Base-by-base conservation (phyloP, 2,113 vertebrate genomes). In the Varanus komodoensis region DNA sequence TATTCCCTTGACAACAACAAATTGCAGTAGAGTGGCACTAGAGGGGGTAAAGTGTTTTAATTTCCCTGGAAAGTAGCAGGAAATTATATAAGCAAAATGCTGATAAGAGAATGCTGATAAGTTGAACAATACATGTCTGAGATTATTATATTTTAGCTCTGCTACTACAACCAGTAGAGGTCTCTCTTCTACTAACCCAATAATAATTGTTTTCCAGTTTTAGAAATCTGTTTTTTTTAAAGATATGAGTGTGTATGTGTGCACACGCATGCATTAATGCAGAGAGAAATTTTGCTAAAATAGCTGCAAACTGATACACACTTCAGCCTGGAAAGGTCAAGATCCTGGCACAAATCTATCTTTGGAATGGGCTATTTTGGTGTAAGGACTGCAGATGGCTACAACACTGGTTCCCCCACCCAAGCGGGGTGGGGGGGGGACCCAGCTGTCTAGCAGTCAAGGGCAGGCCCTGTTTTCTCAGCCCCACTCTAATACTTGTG, bases 111-210 rank as follows among this genome's bases (percentile, higher is more conserved):
- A 64, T 67, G 0, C 15, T 77, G 0, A 32, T 34, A 69, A 29
- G 0, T 1, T 73, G 68, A 2, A 0, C 73, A 0, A 0, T 23
- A 2, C 0, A 0, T 32, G 54, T 0, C 0, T 81, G 8, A 79
- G 23, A 77, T n/a, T 3, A 38, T 0, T 0, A 86, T 50, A 84
- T 83, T 67, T 83, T 4, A 0, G 91, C 83, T 88, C 84, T 57
- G 38, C 68, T 0, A 57, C 50, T 89, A 73, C 57, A 93, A 74
- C 97, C 97, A 97, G 96, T 94, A 97, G 97, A 96, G 96, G 96
- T 94, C 97, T 95, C 97, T 96, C 94, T 97, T 94, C 93, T 74
- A 92, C 95, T 89, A 88, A 94, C 50, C 93, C 95, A 92, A 89
- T 74, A 32, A 93, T 69, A 93, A 88, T 88, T 89, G 75, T 57